These are phyloP conservation scores for Botia kubotai DNA, from an alignment of 2,797 vertebrate species.

Conservation along the genomic window DNA sequence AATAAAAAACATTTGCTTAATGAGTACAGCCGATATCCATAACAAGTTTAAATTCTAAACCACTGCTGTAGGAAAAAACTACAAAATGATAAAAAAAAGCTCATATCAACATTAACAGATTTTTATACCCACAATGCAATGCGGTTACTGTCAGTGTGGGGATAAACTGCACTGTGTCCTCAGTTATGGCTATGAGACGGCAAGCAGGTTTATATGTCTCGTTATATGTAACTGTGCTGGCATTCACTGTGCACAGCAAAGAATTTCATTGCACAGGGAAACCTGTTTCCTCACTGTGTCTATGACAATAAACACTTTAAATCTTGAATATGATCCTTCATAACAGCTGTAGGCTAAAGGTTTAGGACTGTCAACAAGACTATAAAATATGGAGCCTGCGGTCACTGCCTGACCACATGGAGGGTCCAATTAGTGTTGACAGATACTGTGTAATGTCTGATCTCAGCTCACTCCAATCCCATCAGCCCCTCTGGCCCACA, in stretches of 20 bases:
- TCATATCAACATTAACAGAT: background rate
- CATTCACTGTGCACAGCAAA: too few relatives aligned
- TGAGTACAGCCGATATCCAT: too few relatives aligned
- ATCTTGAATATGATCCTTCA: background rate
- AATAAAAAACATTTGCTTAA: too few relatives aligned
- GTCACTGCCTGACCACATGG: constrained; percentile 33
- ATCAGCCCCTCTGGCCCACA: constrained; percentile 1
- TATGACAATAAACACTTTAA: too few relatives aligned
- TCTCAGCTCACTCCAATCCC: background rate
- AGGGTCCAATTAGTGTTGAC: constrained; percentile 38
- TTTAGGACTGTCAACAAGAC: constrained; percentile 27
- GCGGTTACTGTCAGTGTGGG: background rate
- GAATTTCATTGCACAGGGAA: too few relatives aligned
- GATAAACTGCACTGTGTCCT: constrained; percentile 6
- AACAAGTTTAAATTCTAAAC: too few relatives aligned
- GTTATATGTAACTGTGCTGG: background rate
- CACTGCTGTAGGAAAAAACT: too few relatives aligned
- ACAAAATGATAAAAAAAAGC: too few relatives aligned
- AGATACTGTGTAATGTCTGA: constrained; percentile 30
- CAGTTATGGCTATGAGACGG: background rate
- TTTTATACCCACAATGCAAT: constrained; percentile 8
- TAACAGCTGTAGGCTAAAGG: constrained; percentile 34
- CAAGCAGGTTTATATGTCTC: constrained; percentile 4
- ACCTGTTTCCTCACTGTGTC: too few relatives aligned
- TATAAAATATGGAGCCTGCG: constrained; percentile 30